Percentiles rank a stretch among this genome's conserved stretches.
Evolutionary conservation across 1,140 invertebrate species (phyloP).

Genomic region (Euura lappo): DNA sequence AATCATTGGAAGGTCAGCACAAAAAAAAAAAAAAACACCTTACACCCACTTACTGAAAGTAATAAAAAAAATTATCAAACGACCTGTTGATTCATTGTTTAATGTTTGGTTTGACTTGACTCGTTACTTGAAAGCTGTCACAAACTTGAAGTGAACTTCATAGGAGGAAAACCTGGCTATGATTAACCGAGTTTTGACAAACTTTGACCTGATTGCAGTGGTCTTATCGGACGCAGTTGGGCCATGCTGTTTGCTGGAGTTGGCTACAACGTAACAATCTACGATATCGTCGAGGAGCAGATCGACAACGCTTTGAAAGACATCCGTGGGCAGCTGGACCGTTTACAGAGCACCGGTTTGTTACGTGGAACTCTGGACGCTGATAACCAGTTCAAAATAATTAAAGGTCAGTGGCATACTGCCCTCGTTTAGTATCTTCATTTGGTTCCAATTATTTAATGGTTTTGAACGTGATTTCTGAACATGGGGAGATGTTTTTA

Average conservation of each 20-base stretch:
- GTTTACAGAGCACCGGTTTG: constrained; percentile 73
- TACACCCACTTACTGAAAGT: no score
- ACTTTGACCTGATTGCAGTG: constrained; percentile 66
- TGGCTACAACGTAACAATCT: constrained; percentile 86
- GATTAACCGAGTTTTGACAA: constrained; percentile 10
- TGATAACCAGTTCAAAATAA: constrained; percentile 76
- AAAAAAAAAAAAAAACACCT: no score
- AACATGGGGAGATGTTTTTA: neutral
- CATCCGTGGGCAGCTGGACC: constrained; percentile 75
- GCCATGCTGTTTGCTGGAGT: constrained; percentile 94
- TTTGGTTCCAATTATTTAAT: constrained; percentile 3
- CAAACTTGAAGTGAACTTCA: no score
- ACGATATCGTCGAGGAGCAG: constrained; percentile 80
- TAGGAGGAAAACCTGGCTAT: no score
- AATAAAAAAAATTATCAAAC: no score
- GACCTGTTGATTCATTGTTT: no score
- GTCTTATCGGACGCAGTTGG: constrained; percentile 93
- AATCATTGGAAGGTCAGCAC: constrained; percentile 68
- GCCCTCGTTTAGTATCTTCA: no score
- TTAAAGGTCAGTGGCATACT: constrained; percentile 70
- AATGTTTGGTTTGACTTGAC: no score
- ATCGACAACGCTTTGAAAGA: constrained; percentile 75
- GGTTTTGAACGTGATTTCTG: constrained; percentile 10
- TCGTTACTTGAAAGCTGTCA: no score
- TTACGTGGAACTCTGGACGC: constrained; percentile 77